A percentile compares a stretch with the other conserved stretches of the same genome.
phyloP scores from a whole-genome alignment of 2,888 invertebrate species.

The Drosophila anomalata region DNA sequence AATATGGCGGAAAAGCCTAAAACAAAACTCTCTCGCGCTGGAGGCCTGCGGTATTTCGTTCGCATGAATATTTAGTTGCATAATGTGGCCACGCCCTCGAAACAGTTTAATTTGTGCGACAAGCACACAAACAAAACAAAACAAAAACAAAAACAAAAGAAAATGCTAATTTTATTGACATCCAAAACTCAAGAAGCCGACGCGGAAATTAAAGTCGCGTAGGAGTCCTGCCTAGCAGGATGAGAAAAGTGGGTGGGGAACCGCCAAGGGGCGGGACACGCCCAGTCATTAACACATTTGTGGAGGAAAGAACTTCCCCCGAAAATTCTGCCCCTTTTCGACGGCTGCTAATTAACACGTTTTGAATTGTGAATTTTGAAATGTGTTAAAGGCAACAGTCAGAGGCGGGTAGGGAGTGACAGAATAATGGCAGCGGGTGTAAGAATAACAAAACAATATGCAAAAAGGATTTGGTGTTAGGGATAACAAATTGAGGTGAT shows the following conservation, averaged over 20 bases:
- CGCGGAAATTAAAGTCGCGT: slow-evolving; percentile 61
- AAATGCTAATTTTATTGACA: slow-evolving; percentile 80
- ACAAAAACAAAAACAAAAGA: slow-evolving; percentile 64
- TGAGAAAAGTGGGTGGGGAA: neutral
- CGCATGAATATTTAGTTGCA: slow-evolving; percentile 80
- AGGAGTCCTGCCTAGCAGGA: neutral
- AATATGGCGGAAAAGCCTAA: slow-evolving; percentile 17
- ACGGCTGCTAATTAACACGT: slow-evolving; percentile 74
- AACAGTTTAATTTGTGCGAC: slow-evolving; percentile 70
- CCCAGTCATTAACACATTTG: slow-evolving; percentile 78
- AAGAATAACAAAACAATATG: slow-evolving; percentile 58
- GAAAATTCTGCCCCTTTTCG: slow-evolving; percentile 19
- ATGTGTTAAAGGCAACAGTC: slow-evolving; percentile 47
- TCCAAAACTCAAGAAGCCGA: slow-evolving; percentile 51
- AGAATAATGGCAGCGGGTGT: slow-evolving; percentile 13
- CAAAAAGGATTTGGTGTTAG: slow-evolving; percentile 67
- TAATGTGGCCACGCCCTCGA: slow-evolving; percentile 53
- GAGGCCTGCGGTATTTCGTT: slow-evolving; percentile 28
- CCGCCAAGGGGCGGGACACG: slow-evolving; percentile 7
- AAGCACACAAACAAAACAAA: slow-evolving; percentile 46
- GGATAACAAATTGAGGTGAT: slow-evolving; percentile 51
- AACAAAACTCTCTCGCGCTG: slow-evolving; percentile 7
- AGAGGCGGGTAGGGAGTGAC: slow-evolving; percentile 14
- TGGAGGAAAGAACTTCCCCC: slow-evolving; percentile 33
- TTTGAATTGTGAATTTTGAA: slow-evolving; percentile 80